These are phyloP conservation scores for Camponotus floridanus DNA, from an alignment of 1,140 invertebrate species.

Conservation along the genomic window DNA sequence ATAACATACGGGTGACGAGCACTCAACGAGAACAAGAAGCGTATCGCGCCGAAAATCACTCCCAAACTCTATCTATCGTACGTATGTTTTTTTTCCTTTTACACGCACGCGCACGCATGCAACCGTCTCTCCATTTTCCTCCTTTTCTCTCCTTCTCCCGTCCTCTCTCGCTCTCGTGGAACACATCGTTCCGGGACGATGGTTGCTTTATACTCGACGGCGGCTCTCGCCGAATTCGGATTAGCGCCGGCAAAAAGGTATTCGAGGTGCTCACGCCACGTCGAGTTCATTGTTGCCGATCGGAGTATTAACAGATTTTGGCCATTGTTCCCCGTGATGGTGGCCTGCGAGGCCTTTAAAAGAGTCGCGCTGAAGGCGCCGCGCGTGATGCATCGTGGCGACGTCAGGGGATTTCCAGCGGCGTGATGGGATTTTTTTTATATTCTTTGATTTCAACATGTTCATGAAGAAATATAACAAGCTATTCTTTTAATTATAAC, in stretches of 20 bases:
- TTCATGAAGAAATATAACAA: not conserved
- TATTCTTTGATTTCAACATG: not conserved
- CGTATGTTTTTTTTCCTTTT: constrained; percentile 59
- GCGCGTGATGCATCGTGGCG: constrained; percentile 61
- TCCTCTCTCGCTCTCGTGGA: constrained; percentile 28
- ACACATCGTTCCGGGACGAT: constrained; percentile 75
- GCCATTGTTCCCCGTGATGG: constrained; percentile 74
- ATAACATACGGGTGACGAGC: constrained; percentile 65
- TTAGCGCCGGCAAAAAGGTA: constrained; percentile 82
- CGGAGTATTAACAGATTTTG: constrained; percentile 79
- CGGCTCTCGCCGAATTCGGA: constrained; percentile 79
- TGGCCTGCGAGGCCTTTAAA: constrained; percentile 57
- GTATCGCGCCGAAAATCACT: constrained; percentile 80
- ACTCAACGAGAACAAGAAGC: constrained; percentile 36
- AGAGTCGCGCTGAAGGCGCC: constrained; percentile 72
- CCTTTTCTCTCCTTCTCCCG: not conserved
- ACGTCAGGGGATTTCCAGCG: not conserved
- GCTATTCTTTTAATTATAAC: not conserved
- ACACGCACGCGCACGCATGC: not conserved
- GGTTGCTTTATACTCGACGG: constrained; percentile 74
- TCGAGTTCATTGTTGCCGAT: constrained; percentile 76
- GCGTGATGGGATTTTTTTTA: not conserved
- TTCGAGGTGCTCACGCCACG: constrained; percentile 77
- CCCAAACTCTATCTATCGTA: constrained; percentile 56
- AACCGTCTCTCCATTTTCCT: constrained; percentile 32